A percentile compares a stretch with the other conserved stretches of the same genome.
Conservation (phyloP, 2,113 vertebrate genomes). For the Muntiacus reevesi region DNA sequence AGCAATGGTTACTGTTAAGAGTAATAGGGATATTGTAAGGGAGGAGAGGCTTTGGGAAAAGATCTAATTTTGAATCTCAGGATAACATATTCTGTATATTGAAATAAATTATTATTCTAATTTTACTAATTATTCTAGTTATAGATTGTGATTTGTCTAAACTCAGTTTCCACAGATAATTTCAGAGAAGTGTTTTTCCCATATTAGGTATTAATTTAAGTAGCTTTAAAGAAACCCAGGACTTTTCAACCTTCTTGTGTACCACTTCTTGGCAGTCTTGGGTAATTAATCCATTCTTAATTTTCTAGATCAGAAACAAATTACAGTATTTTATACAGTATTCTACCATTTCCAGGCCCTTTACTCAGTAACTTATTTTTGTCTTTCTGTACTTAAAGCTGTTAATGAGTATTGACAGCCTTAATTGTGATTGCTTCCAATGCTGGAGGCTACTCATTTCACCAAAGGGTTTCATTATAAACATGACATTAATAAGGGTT, state of each 20-base stretch:
- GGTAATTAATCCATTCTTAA: background rate
- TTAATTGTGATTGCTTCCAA: conserved; percentile 72
- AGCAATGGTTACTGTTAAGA: background rate
- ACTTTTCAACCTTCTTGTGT: background rate
- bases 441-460: conserved; percentile 71
- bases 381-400: background rate
- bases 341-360: conserved; percentile 44
- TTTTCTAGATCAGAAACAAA: conserved; percentile 45
- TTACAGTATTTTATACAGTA: background rate
- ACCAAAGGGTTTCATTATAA: conserved; percentile 69
- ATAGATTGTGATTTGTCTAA: background rate
- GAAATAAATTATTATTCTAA: background rate
- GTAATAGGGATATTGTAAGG: background rate
- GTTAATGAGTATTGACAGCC: conserved; percentile 62
- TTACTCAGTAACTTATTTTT: conserved; percentile 57
- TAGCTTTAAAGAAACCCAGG: background rate
- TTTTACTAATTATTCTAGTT: background rate
- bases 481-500: conserved; percentile 71
- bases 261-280: background rate
- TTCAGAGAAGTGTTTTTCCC: background rate
- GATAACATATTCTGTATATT: background rate
- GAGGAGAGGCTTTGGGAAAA: background rate
- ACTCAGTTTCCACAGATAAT: background rate
- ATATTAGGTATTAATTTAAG: conserved; percentile 1
- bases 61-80: background rate